These are phyloP conservation scores for Falco columbarius DNA, from an alignment of 2,797 vertebrate species.

Conservation along the genomic window DNA sequence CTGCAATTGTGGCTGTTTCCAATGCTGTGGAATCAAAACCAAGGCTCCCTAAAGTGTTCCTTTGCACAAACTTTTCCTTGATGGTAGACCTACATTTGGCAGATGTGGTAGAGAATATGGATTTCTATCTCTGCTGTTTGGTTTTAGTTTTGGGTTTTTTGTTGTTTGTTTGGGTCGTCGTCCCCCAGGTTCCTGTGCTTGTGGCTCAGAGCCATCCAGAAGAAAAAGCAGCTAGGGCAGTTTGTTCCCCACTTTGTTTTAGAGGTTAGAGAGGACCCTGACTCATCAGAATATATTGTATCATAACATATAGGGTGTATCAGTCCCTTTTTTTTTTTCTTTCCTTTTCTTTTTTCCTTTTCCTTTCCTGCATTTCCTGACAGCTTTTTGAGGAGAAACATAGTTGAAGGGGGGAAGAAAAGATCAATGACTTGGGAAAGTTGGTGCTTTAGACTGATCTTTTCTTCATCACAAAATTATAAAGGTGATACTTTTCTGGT, in stretches of 20 bases:
- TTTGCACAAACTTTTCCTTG: neutral
- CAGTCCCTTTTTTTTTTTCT: neutral
- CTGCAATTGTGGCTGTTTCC: neutral
- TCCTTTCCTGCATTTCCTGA: neutral
- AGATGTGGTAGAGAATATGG: neutral
- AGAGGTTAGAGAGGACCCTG: neutral
- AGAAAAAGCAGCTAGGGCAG: neutral
- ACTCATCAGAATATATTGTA: neutral
- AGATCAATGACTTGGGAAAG: neutral
- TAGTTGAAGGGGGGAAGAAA: neutral
- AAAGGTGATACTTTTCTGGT: neutral
- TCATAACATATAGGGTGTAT: rapidly evolving
- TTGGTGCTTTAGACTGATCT: neutral
- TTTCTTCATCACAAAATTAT: neutral
- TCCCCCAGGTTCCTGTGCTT: neutral
- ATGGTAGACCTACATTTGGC: neutral
- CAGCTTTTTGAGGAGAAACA: neutral
- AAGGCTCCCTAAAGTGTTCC: neutral
- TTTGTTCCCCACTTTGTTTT: neutral
- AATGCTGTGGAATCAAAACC: neutral
- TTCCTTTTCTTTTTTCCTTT: neutral
- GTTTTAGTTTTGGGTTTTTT: too few species aligned
- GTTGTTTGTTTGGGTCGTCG: too few species aligned
- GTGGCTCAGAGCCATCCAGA: neutral
- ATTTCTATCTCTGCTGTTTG: neutral